Conservation (phyloP, 2,888 invertebrate genomes). For the Deroplatys truncata region DNA sequence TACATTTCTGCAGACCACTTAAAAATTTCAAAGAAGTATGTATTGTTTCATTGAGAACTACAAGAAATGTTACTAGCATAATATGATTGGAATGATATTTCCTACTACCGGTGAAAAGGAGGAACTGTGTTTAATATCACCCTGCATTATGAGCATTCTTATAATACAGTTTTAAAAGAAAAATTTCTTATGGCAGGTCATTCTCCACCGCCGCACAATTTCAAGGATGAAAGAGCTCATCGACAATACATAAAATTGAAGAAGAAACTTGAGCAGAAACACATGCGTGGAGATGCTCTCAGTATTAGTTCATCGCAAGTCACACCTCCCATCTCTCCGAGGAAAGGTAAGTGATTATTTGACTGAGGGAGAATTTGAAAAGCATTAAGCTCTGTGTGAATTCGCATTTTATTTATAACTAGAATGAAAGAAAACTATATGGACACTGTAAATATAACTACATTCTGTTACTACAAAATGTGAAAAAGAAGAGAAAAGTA, state of each 20-base stretch:
- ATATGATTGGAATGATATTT: no score
- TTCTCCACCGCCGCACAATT: slow-evolving; percentile 58
- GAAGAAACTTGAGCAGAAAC: slow-evolving; percentile 69
- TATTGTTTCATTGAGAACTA: no score
- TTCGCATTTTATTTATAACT: neutral
- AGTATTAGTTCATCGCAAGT: slow-evolving; percentile 38
- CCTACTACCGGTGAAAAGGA: no score
- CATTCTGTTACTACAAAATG: no score
- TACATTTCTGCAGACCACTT: no score
- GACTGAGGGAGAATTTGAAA: neutral
- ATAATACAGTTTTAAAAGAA: neutral
- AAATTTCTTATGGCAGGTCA: slow-evolving; percentile 49
- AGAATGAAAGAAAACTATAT: no score
- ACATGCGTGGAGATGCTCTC: slow-evolving; percentile 36
- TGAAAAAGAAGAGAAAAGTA: no score
- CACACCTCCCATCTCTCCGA: slow-evolving; percentile 64
- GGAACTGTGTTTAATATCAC: no score
- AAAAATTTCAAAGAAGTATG: no score
- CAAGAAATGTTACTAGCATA: no score
- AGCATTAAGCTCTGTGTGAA: neutral
- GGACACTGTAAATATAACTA: no score
- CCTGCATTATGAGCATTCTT: no score
- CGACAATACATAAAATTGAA: slow-evolving; percentile 72
- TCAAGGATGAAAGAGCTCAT: slow-evolving; percentile 75
- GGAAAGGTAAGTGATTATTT: slow-evolving; percentile 48